Base-by-base conservation (phyloP, 2,888 invertebrate species). In the Trachelus stipa region DNA sequence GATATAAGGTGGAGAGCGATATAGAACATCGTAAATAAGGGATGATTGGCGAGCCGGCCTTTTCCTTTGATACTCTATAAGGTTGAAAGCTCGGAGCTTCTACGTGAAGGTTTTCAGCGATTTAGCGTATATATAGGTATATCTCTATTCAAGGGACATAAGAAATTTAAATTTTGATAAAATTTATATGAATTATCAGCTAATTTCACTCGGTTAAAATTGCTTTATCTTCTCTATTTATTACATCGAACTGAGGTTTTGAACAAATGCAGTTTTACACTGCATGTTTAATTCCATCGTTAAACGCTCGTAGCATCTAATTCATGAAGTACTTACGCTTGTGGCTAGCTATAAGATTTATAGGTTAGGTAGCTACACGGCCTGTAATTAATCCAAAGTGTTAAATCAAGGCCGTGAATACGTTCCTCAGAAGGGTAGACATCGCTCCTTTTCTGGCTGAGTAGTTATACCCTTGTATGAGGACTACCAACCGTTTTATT, bases 311-410 rank as follows among this genome's bases (percentile, higher is more conserved):
- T 56, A 23, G 23, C 23, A 56, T 56, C 76, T 74, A 34, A 78
- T 78, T 76, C 80, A 69, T 76, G 79, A 35, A 76, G 68, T 74
- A 77, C 76, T 78, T 75, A 73, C 74, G 35, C 69, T 73, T 68
- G 68, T 69, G 71, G 69, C 56, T 34, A 31, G 81, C 83, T 79
- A 37, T 78, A 75, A 73, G 80, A 79, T 82, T 82, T 83, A 78
- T 82, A 77, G 80, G 75, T 79, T 83, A 81, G 82, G 80, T 56
- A 76, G 80, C 85, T 83, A 85, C 85, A 84, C 86, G 82, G 87
- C 85, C 87, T 87, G 86, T 88, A 90, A 90, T 90, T 90, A 90
- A 89, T 90, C 88, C 88, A 81, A 88, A 87, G 86, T 88, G 89
- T 89, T 89, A 88, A 90, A 88, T 89, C 88, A 88, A 87, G 87